Evolutionary conservation across 1,140 invertebrate species (phyloP).

Genomic region (Listronotus bonariensis): DNA sequence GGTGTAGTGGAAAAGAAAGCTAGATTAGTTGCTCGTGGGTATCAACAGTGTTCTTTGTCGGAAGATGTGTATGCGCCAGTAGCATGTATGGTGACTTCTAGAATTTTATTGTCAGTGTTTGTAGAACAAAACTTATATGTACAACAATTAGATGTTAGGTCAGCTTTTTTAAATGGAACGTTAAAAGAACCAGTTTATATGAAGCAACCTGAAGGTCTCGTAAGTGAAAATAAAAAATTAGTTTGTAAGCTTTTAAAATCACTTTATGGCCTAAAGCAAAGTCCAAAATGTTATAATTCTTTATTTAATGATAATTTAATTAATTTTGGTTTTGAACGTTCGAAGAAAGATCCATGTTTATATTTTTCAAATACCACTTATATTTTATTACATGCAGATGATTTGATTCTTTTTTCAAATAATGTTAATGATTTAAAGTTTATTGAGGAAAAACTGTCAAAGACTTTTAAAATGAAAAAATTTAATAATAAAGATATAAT

Average conservation of each 20-base stretch:
- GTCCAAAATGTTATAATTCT: slow-evolving; percentile 10
- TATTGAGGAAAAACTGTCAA: no score
- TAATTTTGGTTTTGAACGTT: neutral
- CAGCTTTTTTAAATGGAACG: no score
- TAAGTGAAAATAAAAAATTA: neutral
- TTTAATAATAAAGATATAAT: no score
- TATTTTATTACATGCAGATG: no score
- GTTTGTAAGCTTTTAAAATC: slow-evolving; percentile 23
- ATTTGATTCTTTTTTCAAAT: no score
- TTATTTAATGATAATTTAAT: slow-evolving; percentile 42
- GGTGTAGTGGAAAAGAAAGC: neutral
- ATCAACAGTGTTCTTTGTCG: slow-evolving; percentile 42
- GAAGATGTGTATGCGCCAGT: slow-evolving; percentile 20
- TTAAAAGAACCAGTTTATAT: slow-evolving; percentile 16
- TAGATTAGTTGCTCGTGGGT: neutral
- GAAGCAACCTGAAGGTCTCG: slow-evolving; percentile 16
- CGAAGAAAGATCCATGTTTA: neutral
- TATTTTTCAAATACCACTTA: no score
- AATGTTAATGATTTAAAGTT: no score
- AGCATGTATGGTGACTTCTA: slow-evolving; percentile 7
- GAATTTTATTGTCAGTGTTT: slow-evolving; percentile 18
- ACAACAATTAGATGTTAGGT: no score
- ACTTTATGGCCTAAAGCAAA: slow-evolving; percentile 50
- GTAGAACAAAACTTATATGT: neutral
- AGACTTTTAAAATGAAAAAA: no score